Evolutionary conservation across 2,797 vertebrate species (phyloP).

Genomic region (Dermochelys coriacea): DNA sequence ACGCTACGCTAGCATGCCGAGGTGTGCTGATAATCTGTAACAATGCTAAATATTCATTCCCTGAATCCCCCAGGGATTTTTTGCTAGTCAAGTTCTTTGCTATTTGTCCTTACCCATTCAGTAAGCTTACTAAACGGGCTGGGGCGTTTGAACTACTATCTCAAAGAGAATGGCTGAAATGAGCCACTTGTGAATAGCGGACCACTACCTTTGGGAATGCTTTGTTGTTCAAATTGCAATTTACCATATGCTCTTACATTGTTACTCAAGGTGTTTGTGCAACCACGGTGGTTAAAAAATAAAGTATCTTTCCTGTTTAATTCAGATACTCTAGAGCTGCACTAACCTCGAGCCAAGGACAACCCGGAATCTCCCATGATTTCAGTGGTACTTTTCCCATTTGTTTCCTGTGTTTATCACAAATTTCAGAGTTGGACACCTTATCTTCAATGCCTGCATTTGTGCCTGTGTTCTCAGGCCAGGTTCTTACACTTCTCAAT

Average conservation of each 20-base stretch:
- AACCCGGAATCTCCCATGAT: neutral
- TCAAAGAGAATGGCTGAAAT: too few relatives aligned
- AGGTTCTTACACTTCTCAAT: neutral
- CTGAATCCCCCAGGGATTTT: neutral
- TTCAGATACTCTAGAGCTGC: neutral
- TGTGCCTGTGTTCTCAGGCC: neutral
- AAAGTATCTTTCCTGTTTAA: neutral
- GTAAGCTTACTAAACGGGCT: neutral
- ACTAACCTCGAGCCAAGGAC: neutral
- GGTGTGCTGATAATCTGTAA: neutral
- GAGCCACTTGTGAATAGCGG: neutral
- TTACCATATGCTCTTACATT: neutral
- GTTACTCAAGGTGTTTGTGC: neutral
- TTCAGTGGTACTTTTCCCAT: neutral
- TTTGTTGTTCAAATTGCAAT: neutral
- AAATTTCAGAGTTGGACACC: neutral
- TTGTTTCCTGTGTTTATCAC: neutral
- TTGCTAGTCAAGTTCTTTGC: neutral
- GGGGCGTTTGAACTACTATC: too few relatives aligned
- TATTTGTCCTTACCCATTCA: neutral
- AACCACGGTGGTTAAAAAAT: neutral
- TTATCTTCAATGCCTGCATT: neutral
- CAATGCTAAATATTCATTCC: neutral
- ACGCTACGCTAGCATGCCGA: neutral
- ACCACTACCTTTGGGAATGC: neutral